phyloP scores from a whole-genome alignment of 2,888 invertebrate genomes.

The Anarsia innoxiella region DNA sequence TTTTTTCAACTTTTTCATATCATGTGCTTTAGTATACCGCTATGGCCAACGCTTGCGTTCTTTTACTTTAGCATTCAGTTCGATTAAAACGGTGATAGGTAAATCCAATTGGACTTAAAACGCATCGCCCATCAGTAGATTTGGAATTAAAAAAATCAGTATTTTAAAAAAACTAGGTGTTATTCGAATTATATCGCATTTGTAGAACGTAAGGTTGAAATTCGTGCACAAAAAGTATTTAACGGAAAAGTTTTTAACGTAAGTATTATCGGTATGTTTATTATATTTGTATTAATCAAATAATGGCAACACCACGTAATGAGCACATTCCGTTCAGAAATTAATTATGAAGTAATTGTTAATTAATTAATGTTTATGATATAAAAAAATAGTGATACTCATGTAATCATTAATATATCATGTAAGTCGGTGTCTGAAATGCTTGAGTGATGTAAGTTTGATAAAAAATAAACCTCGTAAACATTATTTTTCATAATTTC shows the following conservation, averaged over 20 bases:
- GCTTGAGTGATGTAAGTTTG: conserved; percentile 24
- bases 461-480: not conserved
- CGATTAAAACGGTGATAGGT: conserved; percentile 11
- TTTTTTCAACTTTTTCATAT: conserved; percentile 53
- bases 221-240: conserved; percentile 64
- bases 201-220: conserved; percentile 40
- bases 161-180: conserved; percentile 46
- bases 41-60: conserved; percentile 39
- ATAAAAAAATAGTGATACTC: conserved; percentile 37
- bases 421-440: conserved; percentile 29
- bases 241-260: conserved; percentile 39
- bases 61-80: conserved; percentile 29
- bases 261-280: conserved; percentile 46
- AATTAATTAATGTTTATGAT: conserved; percentile 31
- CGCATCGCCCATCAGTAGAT: not conserved
- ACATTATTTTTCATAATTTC: not conserved
- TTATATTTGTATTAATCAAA: conserved; percentile 41
- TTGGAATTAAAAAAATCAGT: conserved; percentile 37
- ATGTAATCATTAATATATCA: conserved; percentile 31
- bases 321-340: conserved; percentile 69
- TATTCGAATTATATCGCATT: conserved; percentile 43
- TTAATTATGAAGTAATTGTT: conserved; percentile 41
- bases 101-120: conserved; percentile 3
- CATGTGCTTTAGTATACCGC: conserved; percentile 46
- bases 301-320: conserved; percentile 52